Evolutionary conservation across 2,888 invertebrate genomes (phyloP).

Genomic region (Stenodema calcarata): DNA sequence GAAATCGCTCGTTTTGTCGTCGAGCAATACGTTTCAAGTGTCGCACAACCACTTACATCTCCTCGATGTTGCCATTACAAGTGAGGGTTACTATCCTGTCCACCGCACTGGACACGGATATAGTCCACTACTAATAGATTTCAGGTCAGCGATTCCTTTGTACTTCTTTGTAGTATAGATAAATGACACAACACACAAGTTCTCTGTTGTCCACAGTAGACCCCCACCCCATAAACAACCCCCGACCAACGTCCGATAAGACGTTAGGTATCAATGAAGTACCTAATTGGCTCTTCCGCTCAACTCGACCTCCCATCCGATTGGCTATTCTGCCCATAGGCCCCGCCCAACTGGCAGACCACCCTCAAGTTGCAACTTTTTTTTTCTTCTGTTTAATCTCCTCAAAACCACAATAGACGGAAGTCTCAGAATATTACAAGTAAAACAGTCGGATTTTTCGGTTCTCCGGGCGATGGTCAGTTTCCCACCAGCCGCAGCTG

Average conservation of each 20-base stretch:
- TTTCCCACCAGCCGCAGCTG: neutral
- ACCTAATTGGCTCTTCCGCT: conserved; percentile 29
- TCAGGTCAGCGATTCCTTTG: too few species aligned
- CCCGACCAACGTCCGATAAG: conserved; percentile 11
- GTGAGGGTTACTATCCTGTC: too few species aligned
- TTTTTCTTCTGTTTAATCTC: neutral
- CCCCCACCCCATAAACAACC: neutral
- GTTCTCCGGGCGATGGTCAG: neutral
- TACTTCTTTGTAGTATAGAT: too few species aligned
- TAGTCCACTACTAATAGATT: too few species aligned
- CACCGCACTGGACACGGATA: too few species aligned
- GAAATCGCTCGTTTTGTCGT: too few species aligned
- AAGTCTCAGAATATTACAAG: neutral
- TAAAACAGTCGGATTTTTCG: conserved; percentile 6
- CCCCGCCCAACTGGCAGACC: conserved; percentile 24
- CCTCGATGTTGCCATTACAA: too few species aligned
- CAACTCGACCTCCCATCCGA: neutral
- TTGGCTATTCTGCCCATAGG: conserved; percentile 4
- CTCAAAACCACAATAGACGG: neutral
- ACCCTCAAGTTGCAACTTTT: neutral
- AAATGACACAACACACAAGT: too few species aligned
- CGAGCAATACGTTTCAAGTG: too few species aligned
- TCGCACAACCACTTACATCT: too few species aligned
- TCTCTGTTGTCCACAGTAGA: neutral
- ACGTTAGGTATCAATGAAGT: conserved; percentile 23